phyloP scores from a whole-genome alignment of 2,888 invertebrate genomes.

The Plagiodera versicolora region DNA sequence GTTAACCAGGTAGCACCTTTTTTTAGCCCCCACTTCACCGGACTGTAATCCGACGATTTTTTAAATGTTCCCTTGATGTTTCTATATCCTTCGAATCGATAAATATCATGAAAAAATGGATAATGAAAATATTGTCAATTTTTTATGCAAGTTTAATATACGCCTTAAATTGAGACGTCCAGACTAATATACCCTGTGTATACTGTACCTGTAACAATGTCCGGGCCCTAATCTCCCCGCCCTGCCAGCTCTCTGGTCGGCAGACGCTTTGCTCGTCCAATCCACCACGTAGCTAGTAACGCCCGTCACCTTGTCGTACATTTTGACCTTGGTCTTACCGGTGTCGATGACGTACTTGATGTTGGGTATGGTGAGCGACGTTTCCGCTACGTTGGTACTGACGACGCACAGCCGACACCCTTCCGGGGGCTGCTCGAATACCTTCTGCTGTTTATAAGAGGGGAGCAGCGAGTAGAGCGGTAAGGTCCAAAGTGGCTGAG shows the following conservation, averaged over 20 bases:
- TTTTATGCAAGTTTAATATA: too few species aligned
- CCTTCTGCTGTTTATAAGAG: constrained; percentile 73
- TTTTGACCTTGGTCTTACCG: constrained; percentile 79
- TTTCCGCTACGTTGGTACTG: constrained; percentile 98
- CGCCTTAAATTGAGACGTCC: too few species aligned
- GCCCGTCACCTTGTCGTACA: constrained; percentile 90
- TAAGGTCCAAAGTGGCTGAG: constrained; percentile 86
- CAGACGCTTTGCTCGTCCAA: constrained; percentile 93
- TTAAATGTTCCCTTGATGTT: too few species aligned
- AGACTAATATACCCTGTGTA: too few species aligned
- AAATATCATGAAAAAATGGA: too few species aligned
- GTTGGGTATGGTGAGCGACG: constrained; percentile 94
- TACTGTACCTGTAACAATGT: constrained; percentile 78
- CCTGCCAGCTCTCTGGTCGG: constrained; percentile 90
- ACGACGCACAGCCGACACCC: constrained; percentile 87
- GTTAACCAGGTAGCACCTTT: too few species aligned
- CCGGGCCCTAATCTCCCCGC: constrained; percentile 91
- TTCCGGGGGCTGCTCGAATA: constrained; percentile 69
- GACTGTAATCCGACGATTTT: too few species aligned
- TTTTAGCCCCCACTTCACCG: too few species aligned
- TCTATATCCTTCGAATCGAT: too few species aligned
- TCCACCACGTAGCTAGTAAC: constrained; percentile 87
- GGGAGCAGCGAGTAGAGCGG: constrained; percentile 93
- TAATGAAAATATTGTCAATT: too few species aligned
- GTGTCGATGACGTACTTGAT: constrained; percentile 94